A percentile compares a stretch with the other conserved stretches of the same genome.
phyloP scores from a whole-genome alignment of 2,113 vertebrate genomes.

The Corythornis madagascariensis region DNA sequence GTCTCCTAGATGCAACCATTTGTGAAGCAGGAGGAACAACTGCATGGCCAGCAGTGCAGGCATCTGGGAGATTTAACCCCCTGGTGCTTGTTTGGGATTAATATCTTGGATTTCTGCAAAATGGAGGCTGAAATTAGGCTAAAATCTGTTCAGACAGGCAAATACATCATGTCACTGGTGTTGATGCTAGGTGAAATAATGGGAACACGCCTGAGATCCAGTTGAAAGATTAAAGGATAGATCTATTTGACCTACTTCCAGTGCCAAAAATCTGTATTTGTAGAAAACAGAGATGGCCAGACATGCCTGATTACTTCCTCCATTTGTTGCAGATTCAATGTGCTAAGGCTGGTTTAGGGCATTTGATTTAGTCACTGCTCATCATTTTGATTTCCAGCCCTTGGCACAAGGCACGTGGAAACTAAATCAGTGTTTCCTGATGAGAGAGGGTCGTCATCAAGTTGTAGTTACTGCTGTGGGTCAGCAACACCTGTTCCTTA shows the following conservation, averaged over 20 bases:
- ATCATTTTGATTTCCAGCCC: neutral
- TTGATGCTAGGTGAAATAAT: neutral
- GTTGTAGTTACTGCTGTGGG: neutral
- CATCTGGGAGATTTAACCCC: neutral
- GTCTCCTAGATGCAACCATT: neutral
- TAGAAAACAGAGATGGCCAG: neutral
- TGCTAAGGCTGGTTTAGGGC: neutral
- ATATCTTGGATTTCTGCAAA: neutral
- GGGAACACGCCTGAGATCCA: neutral
- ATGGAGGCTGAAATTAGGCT: neutral
- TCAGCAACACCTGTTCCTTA: neutral
- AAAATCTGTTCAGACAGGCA: neutral
- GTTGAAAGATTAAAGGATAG: neutral
- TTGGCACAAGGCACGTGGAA: neutral
- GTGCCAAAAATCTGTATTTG: neutral
- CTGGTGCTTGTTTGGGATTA: neutral
- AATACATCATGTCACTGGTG: neutral
- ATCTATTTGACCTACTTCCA: neutral
- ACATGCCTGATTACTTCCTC: neutral
- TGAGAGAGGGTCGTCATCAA: neutral
- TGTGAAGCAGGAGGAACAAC: neutral
- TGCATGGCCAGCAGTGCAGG: neutral
- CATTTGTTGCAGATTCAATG: neutral
- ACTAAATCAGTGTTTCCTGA: neutral
- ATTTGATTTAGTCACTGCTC: neutral